Base-by-base conservation (phyloP, 2,113 vertebrate species). In the Butorides virescens region DNA sequence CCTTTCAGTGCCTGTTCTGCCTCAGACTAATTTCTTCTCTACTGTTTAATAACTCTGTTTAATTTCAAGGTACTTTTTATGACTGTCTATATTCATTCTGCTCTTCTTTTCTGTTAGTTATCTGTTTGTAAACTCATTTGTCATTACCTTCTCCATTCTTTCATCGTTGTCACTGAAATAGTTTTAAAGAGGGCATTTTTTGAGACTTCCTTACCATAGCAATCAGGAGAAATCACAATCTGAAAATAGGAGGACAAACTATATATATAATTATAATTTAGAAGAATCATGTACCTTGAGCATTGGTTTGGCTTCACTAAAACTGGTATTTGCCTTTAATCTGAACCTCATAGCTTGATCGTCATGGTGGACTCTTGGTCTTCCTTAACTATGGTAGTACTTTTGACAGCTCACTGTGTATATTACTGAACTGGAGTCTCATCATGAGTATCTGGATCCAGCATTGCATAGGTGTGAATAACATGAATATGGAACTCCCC, bases 21-120 rank as follows among this genome's bases (percentile, higher is more conserved):
- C 77, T 92, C 78, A 93, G 92, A 98, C 98, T 98, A 98, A 98
- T 98, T 92, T 96, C 42, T 97, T 97, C 85, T 94, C 65, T 95
- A 95, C 81, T 96, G 56, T 97, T 98, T 96, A 95, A 97, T 95
- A 95, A 95, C 94, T 97, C 78, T 85, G 67, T 63, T 83, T 92
- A 49, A 92, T 79, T 58, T 94, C 84, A 95, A 97, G 95, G 80
- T 94, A 94, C 73, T 86, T 90, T 88, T 87, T 84, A 73, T 97
- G 67, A 95, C 67, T 97, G 70, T 93, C 85, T 96, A 17, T 61
- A 84, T 89, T 81, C 66, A 93, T 97, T 91, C 94, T 93, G 52
- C 71, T 86, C 4, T 78, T 92, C 30, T 91, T 96, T 95, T 97
- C 93, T 95, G 95, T 94, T 75, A 96, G 73, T 86, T 96, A 84